A percentile compares a stretch with the other conserved stretches of the same genome.
These are phyloP conservation scores for Cinclus mexicanus DNA, from an alignment of 2,113 vertebrate genomes.

Conservation along the genomic window DNA sequence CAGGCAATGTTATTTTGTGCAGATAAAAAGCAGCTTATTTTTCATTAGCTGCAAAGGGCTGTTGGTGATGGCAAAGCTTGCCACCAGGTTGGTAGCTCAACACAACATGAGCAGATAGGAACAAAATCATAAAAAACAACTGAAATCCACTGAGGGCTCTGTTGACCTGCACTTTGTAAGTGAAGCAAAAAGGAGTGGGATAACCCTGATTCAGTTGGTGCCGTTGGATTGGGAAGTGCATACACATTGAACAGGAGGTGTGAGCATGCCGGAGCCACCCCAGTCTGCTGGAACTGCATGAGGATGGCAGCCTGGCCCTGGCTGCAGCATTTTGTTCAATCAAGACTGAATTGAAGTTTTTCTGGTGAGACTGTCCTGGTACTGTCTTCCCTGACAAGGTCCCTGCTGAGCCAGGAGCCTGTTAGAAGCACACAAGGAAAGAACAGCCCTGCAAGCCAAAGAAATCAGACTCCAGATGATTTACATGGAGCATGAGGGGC, in stretches of 20 bases:
- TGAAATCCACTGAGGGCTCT: background rate
- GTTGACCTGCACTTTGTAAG: background rate
- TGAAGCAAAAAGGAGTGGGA: background rate
- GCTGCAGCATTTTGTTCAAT: background rate
- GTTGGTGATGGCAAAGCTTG: background rate
- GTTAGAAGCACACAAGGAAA: background rate
- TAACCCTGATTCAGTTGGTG: background rate
- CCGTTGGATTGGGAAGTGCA: fast-evolving
- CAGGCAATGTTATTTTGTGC: background rate
- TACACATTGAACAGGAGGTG: fast-evolving
- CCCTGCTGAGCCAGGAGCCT: background rate
- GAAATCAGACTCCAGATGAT: constrained; percentile 16
- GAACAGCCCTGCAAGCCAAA: background rate
- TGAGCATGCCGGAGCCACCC: background rate
- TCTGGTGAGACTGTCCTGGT: background rate
- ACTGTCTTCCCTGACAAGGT: background rate
- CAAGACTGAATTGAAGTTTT: background rate
- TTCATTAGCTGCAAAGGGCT: background rate
- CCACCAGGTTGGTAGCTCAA: background rate
- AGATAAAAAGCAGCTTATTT: constrained; percentile 14
- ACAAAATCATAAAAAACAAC: background rate
- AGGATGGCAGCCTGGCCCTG: background rate
- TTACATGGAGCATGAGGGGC: constrained; percentile 45
- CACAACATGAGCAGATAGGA: background rate
- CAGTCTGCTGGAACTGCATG: fast-evolving